These are phyloP conservation scores for Tenthredo distinguenda DNA, from an alignment of 2,888 invertebrate genomes.

Conservation along the genomic window DNA sequence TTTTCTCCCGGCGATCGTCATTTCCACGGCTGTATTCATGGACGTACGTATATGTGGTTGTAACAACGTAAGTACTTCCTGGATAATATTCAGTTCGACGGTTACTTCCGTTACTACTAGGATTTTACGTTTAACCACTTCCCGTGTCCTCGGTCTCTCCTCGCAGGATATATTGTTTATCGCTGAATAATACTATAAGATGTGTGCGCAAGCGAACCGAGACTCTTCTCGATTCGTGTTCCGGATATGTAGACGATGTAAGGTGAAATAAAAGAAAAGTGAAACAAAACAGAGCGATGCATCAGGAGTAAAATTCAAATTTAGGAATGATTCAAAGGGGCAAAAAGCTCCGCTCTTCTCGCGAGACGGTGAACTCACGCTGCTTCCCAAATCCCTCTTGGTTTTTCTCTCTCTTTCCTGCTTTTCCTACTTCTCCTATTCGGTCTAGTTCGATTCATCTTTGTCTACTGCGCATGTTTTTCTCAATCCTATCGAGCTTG, in stretches of 20 bases:
- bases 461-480: slow-evolving; percentile 52
- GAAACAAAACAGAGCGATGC: slow-evolving; percentile 35
- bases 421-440: slow-evolving; percentile 45
- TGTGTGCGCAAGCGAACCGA: neutral
- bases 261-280: slow-evolving; percentile 21
- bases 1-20: neutral
- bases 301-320: slow-evolving; percentile 39
- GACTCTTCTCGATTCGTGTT: slow-evolving; percentile 12
- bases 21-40: neutral
- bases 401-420: slow-evolving; percentile 38
- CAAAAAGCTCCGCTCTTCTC: slow-evolving; percentile 20
- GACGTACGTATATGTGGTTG: neutral
- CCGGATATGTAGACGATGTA: slow-evolving; percentile 27
- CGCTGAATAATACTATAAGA: slow-evolving; percentile 13
- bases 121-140: slow-evolving; percentile 50
- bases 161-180: slow-evolving; percentile 44
- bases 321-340: slow-evolving; percentile 46
- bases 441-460: slow-evolving; percentile 50
- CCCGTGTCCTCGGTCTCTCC: slow-evolving; percentile 42
- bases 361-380: slow-evolving; percentile 2
- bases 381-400: slow-evolving; percentile 2
- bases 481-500: slow-evolving; percentile 48
- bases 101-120: slow-evolving; percentile 49
- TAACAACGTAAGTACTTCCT: slow-evolving; percentile 36
- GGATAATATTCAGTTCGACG: slow-evolving; percentile 44